Conservation (phyloP, 2,888 invertebrate genomes). For the Euzetes globulus region DNA sequence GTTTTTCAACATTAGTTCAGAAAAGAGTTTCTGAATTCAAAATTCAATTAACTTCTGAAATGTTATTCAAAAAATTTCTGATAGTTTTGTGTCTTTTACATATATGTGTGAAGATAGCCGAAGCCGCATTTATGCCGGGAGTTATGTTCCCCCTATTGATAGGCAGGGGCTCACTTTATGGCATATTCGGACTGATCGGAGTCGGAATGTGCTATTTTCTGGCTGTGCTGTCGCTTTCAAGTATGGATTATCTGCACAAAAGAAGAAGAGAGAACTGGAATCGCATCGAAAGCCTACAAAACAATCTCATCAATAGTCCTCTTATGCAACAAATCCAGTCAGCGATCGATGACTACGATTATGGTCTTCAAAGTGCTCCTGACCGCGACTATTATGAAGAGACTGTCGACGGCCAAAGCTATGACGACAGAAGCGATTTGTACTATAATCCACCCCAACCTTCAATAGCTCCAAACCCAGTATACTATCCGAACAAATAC, state of each 20-base stretch:
- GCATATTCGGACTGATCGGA: slow-evolving; percentile 11
- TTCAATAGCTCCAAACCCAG: neutral
- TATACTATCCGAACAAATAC: neutral
- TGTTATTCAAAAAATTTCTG: neutral
- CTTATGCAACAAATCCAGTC: neutral
- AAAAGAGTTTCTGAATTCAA: too few relatives aligned
- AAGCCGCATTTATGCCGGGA: neutral
- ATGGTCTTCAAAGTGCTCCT: neutral
- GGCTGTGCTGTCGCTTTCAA: slow-evolving; percentile 12
- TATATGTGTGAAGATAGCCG: neutral
- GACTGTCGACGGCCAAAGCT: neutral
- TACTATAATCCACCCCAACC: neutral
- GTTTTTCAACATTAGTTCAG: too few relatives aligned
- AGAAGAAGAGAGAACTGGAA: neutral
- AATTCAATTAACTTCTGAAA: too few relatives aligned
- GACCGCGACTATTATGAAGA: neutral
- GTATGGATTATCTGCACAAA: slow-evolving; percentile 28
- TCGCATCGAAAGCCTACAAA: neutral
- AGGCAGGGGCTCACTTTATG: slow-evolving; percentile 8
- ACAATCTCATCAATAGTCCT: neutral
- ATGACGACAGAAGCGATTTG: neutral
- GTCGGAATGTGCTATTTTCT: slow-evolving; percentile 17
- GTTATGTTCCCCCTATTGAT: slow-evolving; percentile 14
- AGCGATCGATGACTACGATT: neutral
- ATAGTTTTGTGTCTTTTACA: neutral